phyloP scores from a whole-genome alignment of 2,888 invertebrate genomes.

The Mechanitis messenoides region DNA sequence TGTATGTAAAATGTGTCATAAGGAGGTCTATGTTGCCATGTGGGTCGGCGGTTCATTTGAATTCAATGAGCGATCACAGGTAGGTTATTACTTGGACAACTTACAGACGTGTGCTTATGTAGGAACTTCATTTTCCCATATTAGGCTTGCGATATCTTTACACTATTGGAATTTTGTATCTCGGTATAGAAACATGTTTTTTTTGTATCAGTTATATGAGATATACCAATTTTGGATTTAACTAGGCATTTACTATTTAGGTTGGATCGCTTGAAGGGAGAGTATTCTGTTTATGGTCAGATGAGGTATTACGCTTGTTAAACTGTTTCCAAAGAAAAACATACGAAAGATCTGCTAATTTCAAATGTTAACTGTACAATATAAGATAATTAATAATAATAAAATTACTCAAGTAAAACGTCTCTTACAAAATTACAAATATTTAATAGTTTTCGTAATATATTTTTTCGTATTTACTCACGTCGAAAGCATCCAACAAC shows the following conservation, averaged over 20 bases:
- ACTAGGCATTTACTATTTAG: neutral
- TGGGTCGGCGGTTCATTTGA: constrained; percentile 36
- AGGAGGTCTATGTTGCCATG: constrained; percentile 34
- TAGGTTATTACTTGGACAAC: constrained; percentile 36
- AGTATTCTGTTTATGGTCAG: constrained; percentile 7
- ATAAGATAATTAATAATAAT: constrained; percentile 1
- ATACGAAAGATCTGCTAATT: neutral
- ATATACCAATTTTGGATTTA: neutral
- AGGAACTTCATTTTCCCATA: constrained; percentile 35
- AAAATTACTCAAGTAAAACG: neutral
- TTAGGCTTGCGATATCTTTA: constrained; percentile 29
- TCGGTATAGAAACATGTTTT: constrained; percentile 2
- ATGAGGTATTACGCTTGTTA: neutral
- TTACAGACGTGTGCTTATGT: constrained; percentile 34
- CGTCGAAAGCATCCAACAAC: constrained; percentile 33
- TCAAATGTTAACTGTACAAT: neutral
- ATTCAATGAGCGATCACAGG: constrained; percentile 38
- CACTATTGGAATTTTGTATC: constrained; percentile 22
- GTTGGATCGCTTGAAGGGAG: neutral
- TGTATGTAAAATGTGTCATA: constrained; percentile 36
- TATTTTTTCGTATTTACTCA: constrained; percentile 53
- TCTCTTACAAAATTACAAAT: no score
- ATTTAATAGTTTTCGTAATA: constrained; percentile 15
- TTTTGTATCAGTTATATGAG: neutral
- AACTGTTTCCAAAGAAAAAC: neutral